phyloP scores from a whole-genome alignment of 2,888 invertebrate genomes.

The Papilio elwesi region DNA sequence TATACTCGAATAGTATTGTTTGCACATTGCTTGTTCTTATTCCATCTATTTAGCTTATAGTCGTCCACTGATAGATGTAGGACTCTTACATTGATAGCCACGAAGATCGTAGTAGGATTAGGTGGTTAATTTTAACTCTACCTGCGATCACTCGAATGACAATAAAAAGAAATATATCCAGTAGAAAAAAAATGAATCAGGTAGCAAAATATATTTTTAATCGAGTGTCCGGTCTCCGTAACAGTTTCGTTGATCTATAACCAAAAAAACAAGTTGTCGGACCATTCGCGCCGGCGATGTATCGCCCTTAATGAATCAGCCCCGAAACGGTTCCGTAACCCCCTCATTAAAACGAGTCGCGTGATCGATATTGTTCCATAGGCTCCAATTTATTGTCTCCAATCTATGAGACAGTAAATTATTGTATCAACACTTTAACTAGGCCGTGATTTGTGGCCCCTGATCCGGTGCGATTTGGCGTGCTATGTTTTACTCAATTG shows the following conservation, averaged over 20 bases:
- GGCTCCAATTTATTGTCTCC: conserved; percentile 40
- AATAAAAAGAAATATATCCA: too few relatives aligned
- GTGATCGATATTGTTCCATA: conserved; percentile 60
- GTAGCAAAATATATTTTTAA: not conserved
- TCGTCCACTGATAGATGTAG: too few relatives aligned
- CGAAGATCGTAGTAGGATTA: too few relatives aligned
- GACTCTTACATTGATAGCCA: too few relatives aligned
- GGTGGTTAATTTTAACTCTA: too few relatives aligned
- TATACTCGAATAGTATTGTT: too few relatives aligned
- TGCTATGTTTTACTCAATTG: conserved; percentile 25
- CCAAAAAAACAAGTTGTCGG: conserved; percentile 38
- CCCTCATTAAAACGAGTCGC: conserved; percentile 65
- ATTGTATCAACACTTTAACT: conserved; percentile 38
- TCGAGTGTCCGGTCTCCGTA: not conserved
- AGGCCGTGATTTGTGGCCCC: conserved; percentile 33
- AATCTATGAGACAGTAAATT: conserved; percentile 34
- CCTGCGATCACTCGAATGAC: too few relatives aligned
- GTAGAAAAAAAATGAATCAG: too few relatives aligned
- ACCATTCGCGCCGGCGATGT: conserved; percentile 57
- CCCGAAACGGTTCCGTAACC: conserved; percentile 65
- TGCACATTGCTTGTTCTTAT: too few relatives aligned
- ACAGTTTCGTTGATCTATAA: conserved; percentile 11
- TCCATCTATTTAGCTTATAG: too few relatives aligned
- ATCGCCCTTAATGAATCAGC: conserved; percentile 74
- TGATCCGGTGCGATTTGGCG: conserved; percentile 23